Percentiles rank a stretch among this genome's conserved stretches.
Evolutionary conservation across 1,140 invertebrate species (phyloP).

Genomic region (Cardiocondyla obscurior): DNA sequence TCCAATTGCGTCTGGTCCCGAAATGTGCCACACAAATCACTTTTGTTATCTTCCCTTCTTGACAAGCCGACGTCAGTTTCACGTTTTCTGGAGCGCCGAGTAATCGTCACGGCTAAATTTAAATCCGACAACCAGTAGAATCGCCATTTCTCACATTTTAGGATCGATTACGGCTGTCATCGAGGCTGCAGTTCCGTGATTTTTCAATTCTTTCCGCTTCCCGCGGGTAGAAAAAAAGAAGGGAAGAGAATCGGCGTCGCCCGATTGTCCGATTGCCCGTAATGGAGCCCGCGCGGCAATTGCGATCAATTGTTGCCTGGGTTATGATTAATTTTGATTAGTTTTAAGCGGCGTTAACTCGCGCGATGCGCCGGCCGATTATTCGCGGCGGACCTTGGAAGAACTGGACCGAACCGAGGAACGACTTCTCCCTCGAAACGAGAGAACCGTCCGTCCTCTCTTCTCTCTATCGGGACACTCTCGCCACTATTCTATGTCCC

Average conservation of each 20-base stretch:
- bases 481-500: slow-evolving; percentile 68
- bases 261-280: slow-evolving; percentile 22
- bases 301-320: slow-evolving; percentile 82
- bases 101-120: slow-evolving; percentile 2
- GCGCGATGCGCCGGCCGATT: slow-evolving; percentile 34
- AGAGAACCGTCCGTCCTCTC: slow-evolving; percentile 21
- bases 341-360: slow-evolving; percentile 82
- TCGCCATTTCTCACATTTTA: not conserved
- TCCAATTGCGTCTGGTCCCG: too few species aligned
- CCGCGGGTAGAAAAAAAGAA: slow-evolving; percentile 15
- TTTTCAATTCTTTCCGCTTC: slow-evolving; percentile 39
- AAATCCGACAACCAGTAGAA: not conserved
- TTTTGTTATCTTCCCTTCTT: slow-evolving; percentile 9
- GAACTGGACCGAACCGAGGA: slow-evolving; percentile 36
- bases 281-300: slow-evolving; percentile 81
- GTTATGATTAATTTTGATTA: slow-evolving; percentile 84
- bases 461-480: slow-evolving; percentile 61
- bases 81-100: not conserved
- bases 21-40: slow-evolving; percentile 13
- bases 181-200: not conserved
- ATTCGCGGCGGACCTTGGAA: slow-evolving; percentile 54
- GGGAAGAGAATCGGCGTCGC: not conserved
- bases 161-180: not conserved
- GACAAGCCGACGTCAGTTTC: not conserved
- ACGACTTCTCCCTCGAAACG: slow-evolving; percentile 21